Percentiles rank a stretch among this genome's conserved stretches.
phyloP scores from a whole-genome alignment of 2,888 invertebrate species.

The Volucella inflata region DNA sequence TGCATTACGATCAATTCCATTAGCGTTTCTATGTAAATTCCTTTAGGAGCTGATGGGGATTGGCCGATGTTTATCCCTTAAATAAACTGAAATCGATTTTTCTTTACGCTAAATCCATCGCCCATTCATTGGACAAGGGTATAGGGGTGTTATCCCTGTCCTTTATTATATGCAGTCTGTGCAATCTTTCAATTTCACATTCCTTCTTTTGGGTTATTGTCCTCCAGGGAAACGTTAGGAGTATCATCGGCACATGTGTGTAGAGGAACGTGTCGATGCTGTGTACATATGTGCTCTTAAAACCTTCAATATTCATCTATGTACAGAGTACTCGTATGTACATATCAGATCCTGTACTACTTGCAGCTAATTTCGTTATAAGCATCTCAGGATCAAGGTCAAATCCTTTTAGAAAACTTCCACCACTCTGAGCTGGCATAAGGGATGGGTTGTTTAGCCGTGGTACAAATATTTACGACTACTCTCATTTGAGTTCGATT shows the following conservation, averaged over 20 bases:
- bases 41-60: conserved; percentile 33
- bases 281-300: conserved; percentile 39
- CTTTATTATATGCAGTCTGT: conserved; percentile 30
- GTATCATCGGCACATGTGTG: too few relatives aligned
- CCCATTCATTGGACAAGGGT: not conserved
- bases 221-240: conserved; percentile 53
- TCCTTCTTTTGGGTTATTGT: conserved; percentile 51
- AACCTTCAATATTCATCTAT: too few relatives aligned
- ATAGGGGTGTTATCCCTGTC: not conserved
- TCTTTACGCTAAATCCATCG: conserved; percentile 27
- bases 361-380: conserved; percentile 60
- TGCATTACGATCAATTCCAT: conserved; percentile 55
- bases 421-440: not conserved
- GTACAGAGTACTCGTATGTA: too few relatives aligned
- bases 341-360: too few relatives aligned
- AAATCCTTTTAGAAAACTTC: conserved; percentile 42
- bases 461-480: not conserved
- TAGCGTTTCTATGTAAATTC: conserved; percentile 45
- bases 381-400: conserved; percentile 73
- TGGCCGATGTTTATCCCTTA: conserved; percentile 32
- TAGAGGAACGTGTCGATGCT: not conserved
- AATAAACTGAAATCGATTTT: conserved; percentile 66
- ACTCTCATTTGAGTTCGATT: conserved; percentile 27
- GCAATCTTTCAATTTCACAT: conserved; percentile 39
- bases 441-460: not conserved